Base-by-base conservation (phyloP, 2,888 invertebrate species). In the Spodoptera littoralis region DNA sequence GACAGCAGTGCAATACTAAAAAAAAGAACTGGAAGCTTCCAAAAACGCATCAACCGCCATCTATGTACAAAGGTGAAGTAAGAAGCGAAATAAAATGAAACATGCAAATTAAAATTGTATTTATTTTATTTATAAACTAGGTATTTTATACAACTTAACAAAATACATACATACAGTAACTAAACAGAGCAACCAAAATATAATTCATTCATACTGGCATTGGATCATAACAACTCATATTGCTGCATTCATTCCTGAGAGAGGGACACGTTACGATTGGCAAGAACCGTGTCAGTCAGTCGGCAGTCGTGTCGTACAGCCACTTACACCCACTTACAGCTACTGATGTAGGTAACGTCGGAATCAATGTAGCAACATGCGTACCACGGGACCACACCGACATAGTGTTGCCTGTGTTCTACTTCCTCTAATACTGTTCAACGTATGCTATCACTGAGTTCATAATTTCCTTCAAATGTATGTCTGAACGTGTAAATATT, bases 131-230 rank as follows among this genome's bases (percentile, higher is more conserved):
- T 93, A 92, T 90, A 90, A 93, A 92, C 94, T 94, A 94, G 90
- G 82, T 93, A 93, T 93, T 94, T 92, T 94, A 94, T 93, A 94
- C 94, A 94, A 94, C 94, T 94, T 94, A 94, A 94, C 94, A 93
- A 94, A 93, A 93, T 93, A 94, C 93, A 89, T 91, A 92, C 92
- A 91, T 93, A 92, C 93, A 92, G 89, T 90, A 93, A 93, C 90
- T 92, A 88, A 94, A 92, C 91, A 90, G 88, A 87, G 90, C 92
- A 92, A 93, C 89, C 91, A 90, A 92, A 93, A 91, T 82, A 84
- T 87, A 88, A 83, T 36, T 83, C 90, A 90, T 89, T 88, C 90
- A 89, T 85, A 86, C 89, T 77, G 85, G 88, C 85, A 83, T 86
- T 73, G 76, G 78, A 65, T 64, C 42, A 57, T 54, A 61, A 62